Base-by-base conservation (phyloP, 2,797 vertebrate species). In the Prunella strophiata region DNA sequence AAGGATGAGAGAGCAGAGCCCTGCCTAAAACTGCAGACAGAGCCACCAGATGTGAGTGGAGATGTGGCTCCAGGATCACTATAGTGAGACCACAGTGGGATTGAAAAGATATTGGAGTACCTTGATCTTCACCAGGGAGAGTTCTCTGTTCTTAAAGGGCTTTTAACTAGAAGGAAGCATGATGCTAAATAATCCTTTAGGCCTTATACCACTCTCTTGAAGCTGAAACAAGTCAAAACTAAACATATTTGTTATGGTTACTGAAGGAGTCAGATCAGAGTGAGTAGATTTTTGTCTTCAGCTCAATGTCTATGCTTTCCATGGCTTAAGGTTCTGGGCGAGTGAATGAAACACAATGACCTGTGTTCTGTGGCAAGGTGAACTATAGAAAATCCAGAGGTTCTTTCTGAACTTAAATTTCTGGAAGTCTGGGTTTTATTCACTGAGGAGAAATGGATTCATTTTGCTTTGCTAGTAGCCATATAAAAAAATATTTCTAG, bases 161-260 rank as follows among this genome's bases (percentile, higher is more conserved):
- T 75, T 83, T 78, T 43, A 34, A 36, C 7, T 50, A 52, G 15
- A 57, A 61, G 38, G 61, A 32, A 80, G 3, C 7, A 7, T 1
- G 0, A 8, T 26, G 3, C 5, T 77, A 29, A 88, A 67, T 62
- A 20, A 0, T 2, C 2, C 4, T 55, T 47, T 48, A 59, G n/a
- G 40, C 10, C 4, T 23, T 50, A 23, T 0, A 27, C 13, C 5
- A 4, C 5, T 40, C 13, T n/a, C 15, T 54, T 50, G 16, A 83
- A 86, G 11, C 29, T 87, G 47, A 63, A 89, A 71, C 17, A 79
- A 52, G 13, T 70, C 2, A 75, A 73, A 72, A 0, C 0, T 4
- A 19, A 68, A 45, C 1, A 0, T 12, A 4, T 54, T 75, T 70
- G 43, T 54, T 10, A 16, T 68, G 9, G 20, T 65, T 57, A 43